phyloP scores from a whole-genome alignment of 2,797 vertebrate species.

The Mus spretus region DNA sequence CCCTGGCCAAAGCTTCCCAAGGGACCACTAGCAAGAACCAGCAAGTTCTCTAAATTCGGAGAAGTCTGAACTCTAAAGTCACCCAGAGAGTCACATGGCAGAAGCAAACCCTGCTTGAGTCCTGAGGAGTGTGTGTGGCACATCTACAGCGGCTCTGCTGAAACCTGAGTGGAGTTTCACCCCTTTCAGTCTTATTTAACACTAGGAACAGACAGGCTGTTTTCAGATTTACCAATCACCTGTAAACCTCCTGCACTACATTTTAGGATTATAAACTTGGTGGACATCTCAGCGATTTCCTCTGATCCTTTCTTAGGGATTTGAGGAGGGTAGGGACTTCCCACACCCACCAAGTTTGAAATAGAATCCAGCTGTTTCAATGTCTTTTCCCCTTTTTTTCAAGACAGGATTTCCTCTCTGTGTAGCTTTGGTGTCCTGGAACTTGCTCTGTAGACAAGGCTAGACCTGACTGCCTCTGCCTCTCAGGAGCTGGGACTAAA shows the following conservation, averaged over 20 bases:
- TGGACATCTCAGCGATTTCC: not conserved
- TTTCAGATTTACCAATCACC: not conserved
- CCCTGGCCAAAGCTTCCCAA: not conserved
- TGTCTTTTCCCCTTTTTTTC: not conserved
- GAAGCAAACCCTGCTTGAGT: rapidly evolving
- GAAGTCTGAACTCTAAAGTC: not conserved
- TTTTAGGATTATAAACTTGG: not conserved
- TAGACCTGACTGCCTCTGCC: not conserved
- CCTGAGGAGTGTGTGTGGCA: not conserved
- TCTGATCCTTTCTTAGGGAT: not conserved
- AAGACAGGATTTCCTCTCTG: not conserved
- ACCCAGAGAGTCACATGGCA: not conserved
- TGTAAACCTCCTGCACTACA: not conserved
- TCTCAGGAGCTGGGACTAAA: not conserved
- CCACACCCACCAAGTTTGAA: not conserved
- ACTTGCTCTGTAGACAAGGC: not conserved
- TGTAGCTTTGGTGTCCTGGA: not conserved
- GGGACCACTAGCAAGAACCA: not conserved
- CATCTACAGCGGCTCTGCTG: not conserved
- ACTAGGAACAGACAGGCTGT: not conserved
- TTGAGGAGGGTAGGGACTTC: not conserved
- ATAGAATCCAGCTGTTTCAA: not conserved
- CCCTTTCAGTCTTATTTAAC: constrained; percentile 23
- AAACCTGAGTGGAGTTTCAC: not conserved
- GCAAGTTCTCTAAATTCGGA: not conserved